A percentile compares a stretch with the other conserved stretches of the same genome.
These are phyloP conservation scores for Indicator indicator DNA, from an alignment of 2,113 vertebrate genomes.

Conservation along the genomic window DNA sequence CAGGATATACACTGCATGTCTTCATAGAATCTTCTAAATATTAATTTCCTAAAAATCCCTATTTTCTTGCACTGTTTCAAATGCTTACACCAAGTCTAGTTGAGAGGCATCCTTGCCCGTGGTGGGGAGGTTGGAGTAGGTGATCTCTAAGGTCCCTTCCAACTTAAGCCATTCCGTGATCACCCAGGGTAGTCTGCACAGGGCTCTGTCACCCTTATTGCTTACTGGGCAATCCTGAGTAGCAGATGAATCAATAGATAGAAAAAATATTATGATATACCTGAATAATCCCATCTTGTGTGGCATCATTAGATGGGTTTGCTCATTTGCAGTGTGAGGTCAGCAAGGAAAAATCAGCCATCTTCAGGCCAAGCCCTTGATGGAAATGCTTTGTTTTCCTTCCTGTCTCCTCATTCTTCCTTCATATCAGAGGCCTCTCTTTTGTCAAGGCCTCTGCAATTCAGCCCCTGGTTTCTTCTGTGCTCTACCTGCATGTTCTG, in stretches of 20 bases:
- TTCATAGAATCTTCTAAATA: no score
- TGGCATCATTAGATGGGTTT: background rate
- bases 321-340: background rate
- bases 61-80: no score
- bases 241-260: constrained; percentile 36
- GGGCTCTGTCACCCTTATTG: no score
- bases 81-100: no score
- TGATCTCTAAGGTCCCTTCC: no score
- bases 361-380: background rate
- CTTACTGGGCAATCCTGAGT: constrained; percentile 19
- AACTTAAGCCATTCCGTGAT: no score
- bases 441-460: background rate
- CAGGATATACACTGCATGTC: no score
- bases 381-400: background rate
- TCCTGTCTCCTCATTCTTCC: background rate
- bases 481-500: background rate
- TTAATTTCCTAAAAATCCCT: no score
- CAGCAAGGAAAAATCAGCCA: constrained; percentile 1
- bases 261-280: background rate
- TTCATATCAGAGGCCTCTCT: background rate
- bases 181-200: no score
- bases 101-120: no score
- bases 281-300: constrained; percentile 12
- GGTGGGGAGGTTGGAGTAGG: no score
- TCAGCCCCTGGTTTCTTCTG: background rate